These are phyloP conservation scores for Bombylius discolor DNA, from an alignment of 2,888 invertebrate species.

Conservation along the genomic window DNA sequence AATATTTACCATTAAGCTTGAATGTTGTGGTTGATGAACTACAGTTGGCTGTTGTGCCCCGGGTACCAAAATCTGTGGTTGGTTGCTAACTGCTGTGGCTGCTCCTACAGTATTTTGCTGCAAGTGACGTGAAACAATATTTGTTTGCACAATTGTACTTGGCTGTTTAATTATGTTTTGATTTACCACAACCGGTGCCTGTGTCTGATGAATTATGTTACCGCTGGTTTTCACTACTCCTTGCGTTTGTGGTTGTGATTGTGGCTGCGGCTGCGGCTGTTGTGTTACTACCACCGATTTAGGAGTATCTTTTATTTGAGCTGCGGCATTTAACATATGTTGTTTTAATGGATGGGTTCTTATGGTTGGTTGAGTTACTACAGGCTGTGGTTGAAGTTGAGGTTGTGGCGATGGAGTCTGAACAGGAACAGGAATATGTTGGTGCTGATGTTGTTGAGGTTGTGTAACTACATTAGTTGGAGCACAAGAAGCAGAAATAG, in stretches of 20 bases:
- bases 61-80: background rate
- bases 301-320: slow-evolving; percentile 29
- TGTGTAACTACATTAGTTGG: background rate
- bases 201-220: slow-evolving; percentile 8
- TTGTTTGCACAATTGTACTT: slow-evolving; percentile 7
- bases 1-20: slow-evolving; percentile 28
- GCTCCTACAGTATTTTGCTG: background rate
- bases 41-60: slow-evolving; percentile 10
- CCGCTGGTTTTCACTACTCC: slow-evolving; percentile 1
- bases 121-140: slow-evolving; percentile 2
- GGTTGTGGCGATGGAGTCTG: background rate
- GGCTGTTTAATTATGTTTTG: slow-evolving; percentile 14
- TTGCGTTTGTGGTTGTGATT: background rate
- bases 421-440: background rate
- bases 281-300: slow-evolving; percentile 20
- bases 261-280: background rate
- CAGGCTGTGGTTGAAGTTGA: slow-evolving; percentile 27
- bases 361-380: slow-evolving; percentile 27
- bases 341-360: slow-evolving; percentile 47
- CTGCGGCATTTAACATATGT: slow-evolving; percentile 41
- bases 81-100: background rate
- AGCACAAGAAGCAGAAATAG: too few relatives aligned
- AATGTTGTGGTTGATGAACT: slow-evolving; percentile 12
- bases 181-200: slow-evolving; percentile 23
- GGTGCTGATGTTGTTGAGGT: background rate